Evolutionary conservation across 2,113 vertebrate genomes (phyloP).

Genomic region (Rhinoptilus africanus): DNA sequence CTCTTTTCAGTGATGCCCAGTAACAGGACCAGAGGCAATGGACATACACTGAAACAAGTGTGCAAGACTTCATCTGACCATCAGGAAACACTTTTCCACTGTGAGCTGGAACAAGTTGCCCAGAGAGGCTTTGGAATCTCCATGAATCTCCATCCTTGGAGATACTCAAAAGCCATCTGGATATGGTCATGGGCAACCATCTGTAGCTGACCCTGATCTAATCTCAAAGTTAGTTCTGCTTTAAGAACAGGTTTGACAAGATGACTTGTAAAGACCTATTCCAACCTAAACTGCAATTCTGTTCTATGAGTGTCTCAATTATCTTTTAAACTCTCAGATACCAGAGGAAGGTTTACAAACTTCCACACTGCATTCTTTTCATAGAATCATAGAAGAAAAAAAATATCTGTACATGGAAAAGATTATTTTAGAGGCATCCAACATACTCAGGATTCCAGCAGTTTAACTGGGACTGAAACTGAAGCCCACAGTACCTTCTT

Average conservation of each 20-base stretch:
- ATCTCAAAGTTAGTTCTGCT: neutral
- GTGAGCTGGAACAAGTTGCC: neutral
- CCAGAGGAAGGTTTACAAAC: neutral
- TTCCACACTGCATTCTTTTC: neutral
- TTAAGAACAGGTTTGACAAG: neutral
- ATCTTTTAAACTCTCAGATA: neutral
- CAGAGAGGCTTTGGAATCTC: neutral
- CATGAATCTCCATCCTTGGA: neutral
- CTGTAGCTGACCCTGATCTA: neutral
- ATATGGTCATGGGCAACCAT: accelerated
- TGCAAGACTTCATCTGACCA: neutral
- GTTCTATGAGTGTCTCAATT: neutral
- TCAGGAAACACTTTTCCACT: neutral
- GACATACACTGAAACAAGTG: neutral
- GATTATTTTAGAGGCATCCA: neutral
- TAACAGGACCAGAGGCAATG: neutral
- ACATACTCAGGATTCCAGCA: neutral
- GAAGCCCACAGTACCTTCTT: neutral
- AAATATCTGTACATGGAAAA: neutral
- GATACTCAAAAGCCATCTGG: neutral
- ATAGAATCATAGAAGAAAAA: neutral
- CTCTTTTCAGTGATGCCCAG: neutral
- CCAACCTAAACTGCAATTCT: neutral
- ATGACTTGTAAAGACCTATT: neutral
- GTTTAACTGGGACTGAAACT: neutral